phyloP scores from a whole-genome alignment of 2,888 invertebrate species.

The Stramonita haemastoma region DNA sequence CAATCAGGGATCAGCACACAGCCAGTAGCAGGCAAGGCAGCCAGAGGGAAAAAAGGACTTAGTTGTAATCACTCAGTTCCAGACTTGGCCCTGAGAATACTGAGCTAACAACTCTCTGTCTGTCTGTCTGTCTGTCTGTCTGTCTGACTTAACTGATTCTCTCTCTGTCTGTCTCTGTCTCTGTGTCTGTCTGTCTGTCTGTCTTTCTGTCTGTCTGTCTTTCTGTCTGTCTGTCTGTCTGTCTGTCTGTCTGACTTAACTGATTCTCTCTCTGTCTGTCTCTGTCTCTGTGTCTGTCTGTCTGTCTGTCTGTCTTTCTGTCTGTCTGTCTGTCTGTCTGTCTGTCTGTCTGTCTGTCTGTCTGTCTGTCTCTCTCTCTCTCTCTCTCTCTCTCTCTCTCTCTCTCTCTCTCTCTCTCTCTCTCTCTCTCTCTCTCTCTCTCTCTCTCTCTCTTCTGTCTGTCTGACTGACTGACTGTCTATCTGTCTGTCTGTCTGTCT shows the following conservation, averaged over 20 bases:
- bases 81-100: too few relatives aligned
- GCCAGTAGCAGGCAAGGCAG: too few relatives aligned
- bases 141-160: too few relatives aligned
- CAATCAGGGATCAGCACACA: too few relatives aligned
- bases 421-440: background rate
- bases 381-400: background rate
- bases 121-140: too few relatives aligned
- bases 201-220: background rate
- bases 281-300: slow-evolving; percentile 3
- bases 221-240: background rate
- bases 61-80: too few relatives aligned
- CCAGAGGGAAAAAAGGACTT: too few relatives aligned
- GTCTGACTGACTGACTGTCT: too few relatives aligned
- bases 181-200: background rate
- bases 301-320: background rate
- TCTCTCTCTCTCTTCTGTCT: background rate
- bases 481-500: too few relatives aligned
- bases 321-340: background rate
- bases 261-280: background rate
- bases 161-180: too few relatives aligned
- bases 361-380: slow-evolving; percentile 7
- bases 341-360: background rate
- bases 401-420: background rate
- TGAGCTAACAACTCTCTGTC: too few relatives aligned
- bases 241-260: background rate